Conservation (phyloP, 2,888 invertebrate species). For the Rutpela maculata region DNA sequence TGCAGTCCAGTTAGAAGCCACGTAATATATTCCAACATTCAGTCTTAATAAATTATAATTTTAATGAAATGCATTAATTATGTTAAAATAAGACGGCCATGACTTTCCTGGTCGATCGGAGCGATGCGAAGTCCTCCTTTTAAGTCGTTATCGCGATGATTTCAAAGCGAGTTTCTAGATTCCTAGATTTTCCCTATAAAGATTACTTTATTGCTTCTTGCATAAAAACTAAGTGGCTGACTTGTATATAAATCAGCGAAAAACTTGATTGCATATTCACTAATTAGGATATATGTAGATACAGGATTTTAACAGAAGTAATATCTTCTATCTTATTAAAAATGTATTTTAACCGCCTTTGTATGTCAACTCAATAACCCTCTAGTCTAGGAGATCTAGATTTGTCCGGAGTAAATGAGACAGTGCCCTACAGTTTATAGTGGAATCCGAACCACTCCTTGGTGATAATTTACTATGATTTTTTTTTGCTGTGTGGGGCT, state of each 20-base stretch:
- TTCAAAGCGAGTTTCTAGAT: slow-evolving; percentile 12
- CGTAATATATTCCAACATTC: background rate
- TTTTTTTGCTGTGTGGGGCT: too few species aligned
- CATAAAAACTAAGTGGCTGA: background rate
- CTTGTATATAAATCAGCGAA: background rate
- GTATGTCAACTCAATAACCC: too few species aligned
- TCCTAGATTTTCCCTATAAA: slow-evolving; percentile 29
- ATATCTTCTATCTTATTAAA: too few species aligned
- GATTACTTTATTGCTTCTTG: slow-evolving; percentile 18
- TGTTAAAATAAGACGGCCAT: background rate
- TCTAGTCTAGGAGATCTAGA: too few species aligned
- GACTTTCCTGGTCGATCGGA: background rate
- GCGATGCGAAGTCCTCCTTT: background rate
- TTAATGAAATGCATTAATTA: background rate
- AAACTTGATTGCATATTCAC: background rate
- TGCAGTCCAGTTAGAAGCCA: slow-evolving; percentile 9
- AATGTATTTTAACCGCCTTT: too few species aligned
- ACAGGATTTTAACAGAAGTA: too few species aligned
- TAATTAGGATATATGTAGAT: too few species aligned
- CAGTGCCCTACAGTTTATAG: too few species aligned
- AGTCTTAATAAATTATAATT: background rate
- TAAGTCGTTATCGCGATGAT: slow-evolving; percentile 2
- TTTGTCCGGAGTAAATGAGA: too few species aligned
- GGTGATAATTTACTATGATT: too few species aligned
- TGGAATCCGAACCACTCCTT: too few species aligned